Base-by-base conservation (phyloP, 2,888 invertebrate genomes). In the Eristalinus aeneus region DNA sequence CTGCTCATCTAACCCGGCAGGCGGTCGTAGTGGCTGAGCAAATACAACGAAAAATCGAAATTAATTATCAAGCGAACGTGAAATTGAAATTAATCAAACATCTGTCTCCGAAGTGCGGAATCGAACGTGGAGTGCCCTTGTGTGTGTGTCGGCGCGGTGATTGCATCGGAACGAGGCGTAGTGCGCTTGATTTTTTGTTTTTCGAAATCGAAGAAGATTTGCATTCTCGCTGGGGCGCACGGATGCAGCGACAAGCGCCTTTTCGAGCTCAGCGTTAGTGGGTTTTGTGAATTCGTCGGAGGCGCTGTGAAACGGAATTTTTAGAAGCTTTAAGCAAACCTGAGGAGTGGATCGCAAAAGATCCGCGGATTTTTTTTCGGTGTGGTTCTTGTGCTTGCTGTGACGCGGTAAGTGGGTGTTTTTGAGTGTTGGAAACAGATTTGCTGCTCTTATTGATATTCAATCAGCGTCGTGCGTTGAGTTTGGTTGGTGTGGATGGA, bases 71-170 rank as follows among this genome's bases (percentile, higher is more conserved):
- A 78, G 32, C 68, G 39, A 71, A 36, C 20, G 69, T 71, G 64
- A 78, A 83, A 69, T 78, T 78, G 39, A 78, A 79, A 74, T 74
- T 32, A 83, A 83, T 78, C 60, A 74, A 79, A 69, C 64, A 73
- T 78, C 67, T 71, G 56, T 65, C 10, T 65, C 69, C 11, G 8
- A 16, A 46, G 46, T 46, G 16, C 1, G 46, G 60, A 65, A 58
- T 79, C 74, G 69, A 79, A 79, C 74, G 39, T 9, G 22, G 39
- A n/a, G 6, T 60, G 34, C 46, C 58, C 68, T 68, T 56, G 58
- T 22, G 39, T 22, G 39, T 22, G 60, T 67, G 32, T 36, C 58
- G n/a, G n/a, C 32, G 10, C 58, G 11, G n/a, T 22, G 10, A 58
- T 9, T 31, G 27, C 23, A 23, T 58, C 46, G 1, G 16, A 56